Evolutionary conservation across 2,113 vertebrate species (phyloP).

Genomic region (Tor tambroides): DNA sequence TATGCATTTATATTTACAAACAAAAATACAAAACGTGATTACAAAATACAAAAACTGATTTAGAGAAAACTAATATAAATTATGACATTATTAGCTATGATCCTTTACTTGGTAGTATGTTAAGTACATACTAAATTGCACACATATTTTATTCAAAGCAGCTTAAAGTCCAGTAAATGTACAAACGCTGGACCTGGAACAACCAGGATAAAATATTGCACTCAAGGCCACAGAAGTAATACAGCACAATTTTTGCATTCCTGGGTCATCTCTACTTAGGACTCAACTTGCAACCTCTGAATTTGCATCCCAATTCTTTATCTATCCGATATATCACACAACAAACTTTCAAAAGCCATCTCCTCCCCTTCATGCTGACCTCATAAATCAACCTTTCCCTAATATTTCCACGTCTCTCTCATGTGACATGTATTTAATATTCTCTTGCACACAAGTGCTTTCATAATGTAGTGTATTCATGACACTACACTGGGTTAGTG

Average conservation of each 20-base stretch:
- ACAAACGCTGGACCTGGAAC: neutral
- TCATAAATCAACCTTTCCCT: too few relatives aligned
- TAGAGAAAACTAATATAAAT: neutral
- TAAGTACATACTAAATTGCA: neutral
- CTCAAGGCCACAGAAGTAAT: neutral
- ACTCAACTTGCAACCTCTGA: conserved; percentile 4
- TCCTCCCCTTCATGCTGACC: too few relatives aligned
- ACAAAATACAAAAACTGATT: too few relatives aligned
- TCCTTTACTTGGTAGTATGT: neutral
- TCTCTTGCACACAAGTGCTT: too few relatives aligned
- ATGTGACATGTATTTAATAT: too few relatives aligned
- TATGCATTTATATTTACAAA: neutral
- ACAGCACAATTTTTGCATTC: conserved; percentile 1
- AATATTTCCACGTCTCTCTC: too few relatives aligned
- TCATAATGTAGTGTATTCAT: too few relatives aligned
- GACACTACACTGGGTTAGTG: too few relatives aligned
- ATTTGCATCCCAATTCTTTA: conserved; percentile 3
- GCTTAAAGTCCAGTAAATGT: neutral
- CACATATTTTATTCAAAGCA: neutral
- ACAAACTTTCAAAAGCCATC: too few relatives aligned
- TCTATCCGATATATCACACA: neutral
- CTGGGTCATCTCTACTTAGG: neutral
- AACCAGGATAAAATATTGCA: neutral
- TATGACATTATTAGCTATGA: neutral
- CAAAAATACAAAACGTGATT: neutral